Evolutionary conservation across 1,140 invertebrate species (phyloP), one percentile per base, ranked within the genome.

Genomic region (Eumaeus atala): DNA sequence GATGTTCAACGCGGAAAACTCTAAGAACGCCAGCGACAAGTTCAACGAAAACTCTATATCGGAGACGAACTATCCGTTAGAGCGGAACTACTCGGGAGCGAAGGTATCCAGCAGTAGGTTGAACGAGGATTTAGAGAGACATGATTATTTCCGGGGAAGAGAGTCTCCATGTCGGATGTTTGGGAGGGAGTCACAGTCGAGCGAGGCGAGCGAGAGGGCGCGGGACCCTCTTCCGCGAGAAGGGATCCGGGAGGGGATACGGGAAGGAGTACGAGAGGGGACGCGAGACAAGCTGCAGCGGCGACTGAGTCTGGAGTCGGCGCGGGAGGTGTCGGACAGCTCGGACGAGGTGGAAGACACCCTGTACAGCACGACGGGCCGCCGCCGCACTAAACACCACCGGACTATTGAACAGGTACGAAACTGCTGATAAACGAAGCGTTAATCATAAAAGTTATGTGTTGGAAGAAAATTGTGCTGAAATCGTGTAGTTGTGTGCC

Each of bases 261-360:
- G 21, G 77, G 21, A 54, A n/a, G 10, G 74, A 80, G 21, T 28
- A 53, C 59, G 76, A 16, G 74, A 79, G 36, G 37, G 54, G 11
- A 65, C 48, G 3, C 63, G 80, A 7, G 84, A 87, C 42, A 84
- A 84, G 49, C 60, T 84, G 51, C 89, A 92, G 64, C 77, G 92
- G 49, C 84, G 93, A 14, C 78, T 93, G 33, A 93, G 92, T 17
- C 67, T 93, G n/a, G 93, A 94, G 66, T 93, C 92, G 1, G 92
- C 92, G 8, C 77, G 91, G 18, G 92, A 92, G 47, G 74, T 92
- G 9, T 93, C 91, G 0, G 93, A 94, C 62, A 93, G 90, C 64
- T 91, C 92, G 11, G 92, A 91, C 58, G 92, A 91, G 48, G 75
- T 89, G 18, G 90, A 91, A 59, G 89, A 88, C 56, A 80, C 78